A percentile compares a stretch with the other conserved stretches of the same genome.
Conservation (phyloP, 1,140 invertebrate genomes). For the Drosophila azteca region DNA sequence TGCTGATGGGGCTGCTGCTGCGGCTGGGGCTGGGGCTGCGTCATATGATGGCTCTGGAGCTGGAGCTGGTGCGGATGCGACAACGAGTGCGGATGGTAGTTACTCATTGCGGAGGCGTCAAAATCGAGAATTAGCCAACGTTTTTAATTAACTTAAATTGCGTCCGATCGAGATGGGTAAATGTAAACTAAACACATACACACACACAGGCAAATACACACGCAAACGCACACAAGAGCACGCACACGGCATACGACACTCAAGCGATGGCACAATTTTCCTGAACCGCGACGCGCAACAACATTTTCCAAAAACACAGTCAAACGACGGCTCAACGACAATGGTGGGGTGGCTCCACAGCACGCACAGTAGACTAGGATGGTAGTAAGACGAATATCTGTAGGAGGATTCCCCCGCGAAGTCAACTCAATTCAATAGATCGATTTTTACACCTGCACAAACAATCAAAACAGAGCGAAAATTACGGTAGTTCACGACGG, state of each 20-base stretch:
- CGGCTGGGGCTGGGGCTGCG: constrained; percentile 51
- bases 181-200: constrained; percentile 65
- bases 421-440: constrained; percentile 39
- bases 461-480: constrained; percentile 50
- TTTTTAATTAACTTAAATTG: constrained; percentile 80
- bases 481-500: constrained; percentile 20
- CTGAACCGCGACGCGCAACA: constrained; percentile 39
- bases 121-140: constrained; percentile 58
- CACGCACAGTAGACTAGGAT: background rate
- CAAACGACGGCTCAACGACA: constrained; percentile 19
- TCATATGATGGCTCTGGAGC: constrained; percentile 58
- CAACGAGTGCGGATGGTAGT: constrained; percentile 74
- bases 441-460: constrained; percentile 59
- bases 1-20: constrained; percentile 53
- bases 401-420: constrained; percentile 1
- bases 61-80: constrained; percentile 68
- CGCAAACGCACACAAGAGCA: constrained; percentile 29
- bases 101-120: constrained; percentile 69
- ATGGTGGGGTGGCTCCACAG: constrained; percentile 28
- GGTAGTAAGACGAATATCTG: too few species aligned
- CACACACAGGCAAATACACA: constrained; percentile 46
- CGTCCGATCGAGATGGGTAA: constrained; percentile 50
- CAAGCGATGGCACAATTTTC: constrained; percentile 69
- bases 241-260: constrained; percentile 31
- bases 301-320: constrained; percentile 60